Evolutionary conservation across 2,797 vertebrate species (phyloP).

Genomic region (Siniperca undulata): DNA sequence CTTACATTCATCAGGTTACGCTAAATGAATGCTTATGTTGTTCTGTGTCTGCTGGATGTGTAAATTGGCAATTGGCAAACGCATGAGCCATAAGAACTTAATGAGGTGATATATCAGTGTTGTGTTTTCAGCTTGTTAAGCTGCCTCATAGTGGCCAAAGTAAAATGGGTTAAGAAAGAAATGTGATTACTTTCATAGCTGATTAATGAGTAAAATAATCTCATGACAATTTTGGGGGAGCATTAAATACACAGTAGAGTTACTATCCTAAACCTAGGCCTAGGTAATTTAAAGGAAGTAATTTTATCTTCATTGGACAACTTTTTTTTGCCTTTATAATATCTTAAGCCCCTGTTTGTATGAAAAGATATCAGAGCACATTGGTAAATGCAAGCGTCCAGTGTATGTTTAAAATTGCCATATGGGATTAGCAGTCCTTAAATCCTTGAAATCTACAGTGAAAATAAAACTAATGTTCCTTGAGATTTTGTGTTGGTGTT

Average conservation of each 20-base stretch:
- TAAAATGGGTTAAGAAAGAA: background rate
- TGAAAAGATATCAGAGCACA: slow-evolving; percentile 12
- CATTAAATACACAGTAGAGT: background rate
- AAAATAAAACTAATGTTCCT: slow-evolving; percentile 34
- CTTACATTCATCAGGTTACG: background rate
- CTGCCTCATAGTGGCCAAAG: background rate
- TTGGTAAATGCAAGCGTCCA: slow-evolving; percentile 1
- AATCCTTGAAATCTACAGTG: slow-evolving; percentile 9
- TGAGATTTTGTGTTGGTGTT: slow-evolving; percentile 29
- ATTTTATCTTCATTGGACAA: background rate
- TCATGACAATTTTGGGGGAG: background rate
- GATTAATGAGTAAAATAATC: background rate
- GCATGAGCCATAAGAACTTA: background rate
- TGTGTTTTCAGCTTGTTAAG: background rate
- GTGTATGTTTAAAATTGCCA: slow-evolving; percentile 14
- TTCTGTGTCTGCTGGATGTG: background rate
- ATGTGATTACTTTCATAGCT: background rate
- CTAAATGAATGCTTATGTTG: background rate
- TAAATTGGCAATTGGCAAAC: background rate
- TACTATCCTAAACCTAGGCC: background rate
- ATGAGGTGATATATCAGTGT: background rate
- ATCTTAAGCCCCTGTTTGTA: background rate
- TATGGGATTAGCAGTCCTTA: background rate
- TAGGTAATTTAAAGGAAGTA: background rate
- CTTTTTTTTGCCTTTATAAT: background rate